Base-by-base conservation (phyloP, 2,113 vertebrate genomes). In the Polypterus senegalus region DNA sequence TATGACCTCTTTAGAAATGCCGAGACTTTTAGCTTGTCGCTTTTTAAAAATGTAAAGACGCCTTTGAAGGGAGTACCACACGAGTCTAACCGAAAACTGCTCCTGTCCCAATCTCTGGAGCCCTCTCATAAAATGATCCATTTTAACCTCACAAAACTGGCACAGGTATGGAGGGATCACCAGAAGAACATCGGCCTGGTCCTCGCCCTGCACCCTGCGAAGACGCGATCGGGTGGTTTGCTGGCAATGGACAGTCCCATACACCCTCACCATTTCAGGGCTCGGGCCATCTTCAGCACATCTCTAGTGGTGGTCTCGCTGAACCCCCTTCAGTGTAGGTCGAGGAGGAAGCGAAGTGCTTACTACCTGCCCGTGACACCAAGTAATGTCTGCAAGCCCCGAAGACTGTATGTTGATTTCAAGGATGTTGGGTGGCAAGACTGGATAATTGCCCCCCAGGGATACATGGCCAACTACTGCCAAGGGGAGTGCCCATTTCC, bases 391-490 rank as follows among this genome's bases (percentile, higher is more conserved):
- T 98, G 96, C 77, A 90, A 86, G n/a, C 76, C 90, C 0, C 77
- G 92, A 1, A 79, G 86, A 1, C 83, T 97, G 43, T 96, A 93
- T 72, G 83, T 98, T 54, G 91, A 90, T 76, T 98, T 98, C 77
- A 89, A 82, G 4, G 94, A 98, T 2, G 87, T 98, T 3, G 93
- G 92, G 11, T 98, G 94, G 94, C 90, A 96, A 74, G 89, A 91
- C 64, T 98, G 94, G 96, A 90, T 98, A 69, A 96, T 98, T 3
- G 94, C 96, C 0, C 94, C 96, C 0, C 91, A 88, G 60, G 94
- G 96, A 7, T 98, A 94, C 81, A 66, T 93, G 79, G 92, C 94
- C 3, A 98, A 97, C 48, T 97, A 93, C 70, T 98, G 96, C 74
- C 74, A 92, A 7, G 94, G 94, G 0, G 86, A 92, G 10, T 98